Conservation (phyloP, 1,140 invertebrate genomes). For the Heliconius hewitsoni region DNA sequence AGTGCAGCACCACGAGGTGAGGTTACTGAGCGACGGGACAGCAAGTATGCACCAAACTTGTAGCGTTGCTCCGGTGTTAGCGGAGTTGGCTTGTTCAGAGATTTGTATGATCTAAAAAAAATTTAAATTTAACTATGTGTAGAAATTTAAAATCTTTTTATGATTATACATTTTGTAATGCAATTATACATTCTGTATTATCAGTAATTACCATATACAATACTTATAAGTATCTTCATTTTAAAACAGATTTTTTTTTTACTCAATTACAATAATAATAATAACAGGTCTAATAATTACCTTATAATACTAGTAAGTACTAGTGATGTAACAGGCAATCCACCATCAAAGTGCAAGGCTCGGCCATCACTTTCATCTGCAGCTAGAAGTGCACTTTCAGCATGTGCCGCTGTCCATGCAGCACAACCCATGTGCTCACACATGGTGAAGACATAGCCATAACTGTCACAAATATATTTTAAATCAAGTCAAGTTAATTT, state of each 20-base stretch:
- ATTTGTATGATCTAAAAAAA: conserved; percentile 83
- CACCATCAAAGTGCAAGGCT: conserved; percentile 96
- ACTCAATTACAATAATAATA: too few relatives aligned
- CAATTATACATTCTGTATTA: too few relatives aligned
- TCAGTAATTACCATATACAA: too few relatives aligned
- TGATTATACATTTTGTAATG: too few relatives aligned
- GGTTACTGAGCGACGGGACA: conserved; percentile 94
- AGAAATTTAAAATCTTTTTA: background rate
- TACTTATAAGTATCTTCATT: too few relatives aligned
- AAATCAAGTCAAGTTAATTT: too few relatives aligned
- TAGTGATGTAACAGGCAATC: conserved; percentile 83
- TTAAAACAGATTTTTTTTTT: too few relatives aligned
- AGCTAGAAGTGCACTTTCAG: conserved; percentile 95
- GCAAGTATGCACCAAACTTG: conserved; percentile 95
- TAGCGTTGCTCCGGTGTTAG: conserved; percentile 89
- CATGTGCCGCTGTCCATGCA: conserved; percentile 87
- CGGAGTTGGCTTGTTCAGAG: conserved; percentile 86
- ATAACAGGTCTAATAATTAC: conserved; percentile 40
- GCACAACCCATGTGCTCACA: conserved; percentile 86
- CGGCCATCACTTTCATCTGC: conserved; percentile 96
- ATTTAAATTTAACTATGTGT: background rate
- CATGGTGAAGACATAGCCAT: conserved; percentile 92
- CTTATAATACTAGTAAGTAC: conserved; percentile 77
- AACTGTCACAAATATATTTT: conserved; percentile 75
- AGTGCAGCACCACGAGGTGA: conserved; percentile 90